Percentiles rank a stretch among this genome's conserved stretches.
These are phyloP conservation scores for Dysidea cf. avara DNA, from an alignment of 37 sponge, comb jelly and placozoan genomes.

Conservation along the genomic window DNA sequence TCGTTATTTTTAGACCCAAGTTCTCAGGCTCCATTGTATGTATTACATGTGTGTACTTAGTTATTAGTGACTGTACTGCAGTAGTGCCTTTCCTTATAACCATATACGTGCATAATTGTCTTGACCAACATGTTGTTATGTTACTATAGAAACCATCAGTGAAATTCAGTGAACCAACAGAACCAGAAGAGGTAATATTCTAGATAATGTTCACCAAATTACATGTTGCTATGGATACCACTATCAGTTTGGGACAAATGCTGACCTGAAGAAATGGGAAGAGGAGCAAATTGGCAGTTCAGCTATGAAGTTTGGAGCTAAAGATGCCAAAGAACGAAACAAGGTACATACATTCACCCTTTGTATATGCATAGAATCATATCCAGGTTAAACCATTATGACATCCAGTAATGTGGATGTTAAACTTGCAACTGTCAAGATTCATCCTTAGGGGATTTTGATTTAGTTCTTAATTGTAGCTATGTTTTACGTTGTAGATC, in stretches of 20 bases:
- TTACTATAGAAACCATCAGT: constrained; percentile 51
- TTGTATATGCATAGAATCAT: no score
- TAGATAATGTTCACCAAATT: neutral
- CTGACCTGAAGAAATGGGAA: constrained; percentile 94
- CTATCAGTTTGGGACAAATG: constrained; percentile 83
- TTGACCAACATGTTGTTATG: neutral
- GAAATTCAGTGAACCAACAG: constrained; percentile 59
- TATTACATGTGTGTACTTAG: constrained; percentile 1
- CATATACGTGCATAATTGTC: neutral
- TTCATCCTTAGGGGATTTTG: no score
- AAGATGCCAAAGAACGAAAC: constrained; percentile 73
- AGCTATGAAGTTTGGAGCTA: constrained; percentile 82
- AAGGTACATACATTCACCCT: constrained; percentile 38
- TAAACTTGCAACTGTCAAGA: no score
- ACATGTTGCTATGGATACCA: neutral
- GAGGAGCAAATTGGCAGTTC: constrained; percentile 85
- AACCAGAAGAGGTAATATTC: constrained; percentile 64
- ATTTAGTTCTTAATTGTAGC: no score
- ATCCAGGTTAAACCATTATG: no score
- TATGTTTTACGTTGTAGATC: no score
- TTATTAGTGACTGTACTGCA: neutral
- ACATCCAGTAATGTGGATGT: no score
- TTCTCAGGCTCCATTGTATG: neutral
- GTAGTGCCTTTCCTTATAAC: neutral
- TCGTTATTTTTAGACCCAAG: no score